Base-by-base conservation (phyloP, 2,888 invertebrate species). In the Auanema sp. region DNA sequence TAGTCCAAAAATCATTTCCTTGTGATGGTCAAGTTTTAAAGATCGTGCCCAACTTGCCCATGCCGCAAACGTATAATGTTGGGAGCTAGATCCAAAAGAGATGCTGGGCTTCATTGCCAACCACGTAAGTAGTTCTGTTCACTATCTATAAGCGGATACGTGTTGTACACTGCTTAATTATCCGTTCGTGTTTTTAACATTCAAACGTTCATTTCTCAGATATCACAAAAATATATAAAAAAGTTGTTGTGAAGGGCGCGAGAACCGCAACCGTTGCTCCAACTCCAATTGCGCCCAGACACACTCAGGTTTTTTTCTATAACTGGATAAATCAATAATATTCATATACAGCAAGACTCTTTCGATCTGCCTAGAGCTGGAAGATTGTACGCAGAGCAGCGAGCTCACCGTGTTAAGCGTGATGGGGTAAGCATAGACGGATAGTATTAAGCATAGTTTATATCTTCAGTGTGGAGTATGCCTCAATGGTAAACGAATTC, bases 41-140 rank as follows among this genome's bases (percentile, higher is more conserved):
- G 76, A 42, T 64, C 76, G 40, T 76, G 76, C 55, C 76, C 76
- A 21, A 61, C 64, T 18, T 76, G 76, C 52, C 76, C 76, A 11
- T 76, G 76, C 51, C 59, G 76, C 14, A 72, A 72, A 47, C 59
- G 75, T 14, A 33, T 75, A 21, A 64, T 70, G 62, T 66, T 76
- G 8, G 76, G 76, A 54, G 70, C 70, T 41, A 42, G 76, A 52
- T 64, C 60, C 3, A 72, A 71, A 58, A 47, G 75, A 42, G 63
- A 67, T 52, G 76, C 58, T 44, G 68, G 63, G 11, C 60, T 71
- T n/a, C 76, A 76, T 56, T 76, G 76, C 44, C 72, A 71, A 58
- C 67, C 72, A 25, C n/a, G 71, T 70, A 50, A 50, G 62, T 24
- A 18, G 10, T 10, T 18, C 43, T 43, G 12, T 43, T n/a, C n/a